Conservation (phyloP, 2,113 vertebrate genomes). For the Peromyscus californicus region DNA sequence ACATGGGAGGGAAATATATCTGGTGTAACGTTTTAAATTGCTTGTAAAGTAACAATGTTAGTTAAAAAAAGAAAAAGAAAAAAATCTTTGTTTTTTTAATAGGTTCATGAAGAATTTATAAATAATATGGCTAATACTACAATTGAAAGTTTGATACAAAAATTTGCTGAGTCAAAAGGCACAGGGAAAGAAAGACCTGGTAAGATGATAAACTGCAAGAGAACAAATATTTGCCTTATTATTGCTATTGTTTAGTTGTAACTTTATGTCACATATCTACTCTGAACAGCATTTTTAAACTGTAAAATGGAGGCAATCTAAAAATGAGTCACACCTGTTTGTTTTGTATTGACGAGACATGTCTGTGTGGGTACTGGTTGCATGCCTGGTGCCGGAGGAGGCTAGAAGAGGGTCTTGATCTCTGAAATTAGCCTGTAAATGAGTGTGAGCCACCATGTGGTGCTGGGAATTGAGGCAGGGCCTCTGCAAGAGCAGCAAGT, state of each 20-base stretch:
- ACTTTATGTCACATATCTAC: not conserved
- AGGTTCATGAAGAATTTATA: constrained; percentile 98
- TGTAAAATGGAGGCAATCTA: not conserved
- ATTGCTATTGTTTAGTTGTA: not conserved
- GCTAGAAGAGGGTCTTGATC: not conserved
- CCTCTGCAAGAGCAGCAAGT: not conserved
- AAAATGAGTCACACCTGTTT: not conserved
- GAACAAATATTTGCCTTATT: constrained; percentile 31
- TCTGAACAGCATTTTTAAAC: constrained; percentile 23
- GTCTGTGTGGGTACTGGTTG: not conserved
- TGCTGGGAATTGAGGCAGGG: not conserved
- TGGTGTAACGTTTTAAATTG: not conserved
- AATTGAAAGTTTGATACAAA: constrained; percentile 95
- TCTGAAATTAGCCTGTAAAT: not conserved
- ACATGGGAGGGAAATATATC: not conserved
- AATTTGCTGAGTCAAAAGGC: constrained; percentile 97
- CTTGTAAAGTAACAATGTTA: constrained; percentile 35
- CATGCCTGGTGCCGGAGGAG: not conserved
- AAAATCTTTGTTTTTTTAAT: constrained; percentile 68
- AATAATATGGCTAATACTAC: constrained; percentile 98
- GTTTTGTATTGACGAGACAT: not conserved
- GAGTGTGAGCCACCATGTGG: not conserved
- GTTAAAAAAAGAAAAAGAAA: not conserved
- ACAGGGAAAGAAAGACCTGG: constrained; percentile 98
- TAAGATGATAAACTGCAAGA: constrained; percentile 84